Percentiles rank a stretch among this genome's conserved stretches.
Evolutionary conservation across 1,140 invertebrate species (phyloP).

Genomic region (Dinothrombium tinctorium): DNA sequence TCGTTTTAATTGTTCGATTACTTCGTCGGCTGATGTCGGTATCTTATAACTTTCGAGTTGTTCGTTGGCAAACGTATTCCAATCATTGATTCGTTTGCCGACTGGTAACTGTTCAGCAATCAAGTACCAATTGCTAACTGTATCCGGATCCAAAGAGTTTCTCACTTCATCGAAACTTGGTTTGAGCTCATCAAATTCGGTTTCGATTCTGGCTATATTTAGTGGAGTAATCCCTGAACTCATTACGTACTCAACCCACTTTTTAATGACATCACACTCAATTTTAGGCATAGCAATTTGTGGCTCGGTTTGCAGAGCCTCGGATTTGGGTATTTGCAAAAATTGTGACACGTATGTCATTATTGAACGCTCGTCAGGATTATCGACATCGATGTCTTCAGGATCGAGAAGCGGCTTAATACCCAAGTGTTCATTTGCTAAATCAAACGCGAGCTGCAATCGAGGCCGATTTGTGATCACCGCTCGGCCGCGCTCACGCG

Average conservation of each 20-base stretch:
- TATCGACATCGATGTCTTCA: slow-evolving; percentile 91
- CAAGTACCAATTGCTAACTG: not conserved
- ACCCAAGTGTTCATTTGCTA: slow-evolving; percentile 71
- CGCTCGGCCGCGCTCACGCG: slow-evolving; percentile 46
- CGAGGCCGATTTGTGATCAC: slow-evolving; percentile 44
- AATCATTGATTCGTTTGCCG: not conserved
- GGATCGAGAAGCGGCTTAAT: slow-evolving; percentile 78
- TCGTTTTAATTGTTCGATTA: not conserved
- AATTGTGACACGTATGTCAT: slow-evolving; percentile 85
- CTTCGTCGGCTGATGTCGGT: not conserved
- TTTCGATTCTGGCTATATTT: not conserved
- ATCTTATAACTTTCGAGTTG: not conserved
- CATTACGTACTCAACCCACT: not conserved
- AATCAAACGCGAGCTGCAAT: slow-evolving; percentile 72
- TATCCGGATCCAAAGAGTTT: not conserved
- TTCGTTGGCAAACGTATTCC: not conserved
- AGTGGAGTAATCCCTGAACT: not conserved
- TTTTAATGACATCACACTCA: not conserved
- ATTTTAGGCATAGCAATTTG: too few species aligned
- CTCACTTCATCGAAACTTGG: not conserved
- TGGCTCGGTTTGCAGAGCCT: too few species aligned
- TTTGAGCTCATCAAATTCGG: not conserved
- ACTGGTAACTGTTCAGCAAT: not conserved
- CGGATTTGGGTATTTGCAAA: too few species aligned
- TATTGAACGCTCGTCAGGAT: slow-evolving; percentile 92